These are phyloP conservation scores for Chironomus tentans DNA, from an alignment of 2,888 invertebrate species.

Conservation along the genomic window DNA sequence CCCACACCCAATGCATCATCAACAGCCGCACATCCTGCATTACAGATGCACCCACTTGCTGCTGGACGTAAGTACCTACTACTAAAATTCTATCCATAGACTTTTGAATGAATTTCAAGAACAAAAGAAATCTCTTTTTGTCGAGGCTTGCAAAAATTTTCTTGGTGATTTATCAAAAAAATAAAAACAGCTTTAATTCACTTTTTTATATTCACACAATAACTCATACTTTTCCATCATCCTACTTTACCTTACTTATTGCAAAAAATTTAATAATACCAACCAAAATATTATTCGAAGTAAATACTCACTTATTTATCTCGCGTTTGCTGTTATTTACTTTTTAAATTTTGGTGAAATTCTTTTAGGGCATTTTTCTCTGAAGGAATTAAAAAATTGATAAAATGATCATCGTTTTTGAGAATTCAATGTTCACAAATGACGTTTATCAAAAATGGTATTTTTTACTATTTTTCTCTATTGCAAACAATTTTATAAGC, in stretches of 20 bases:
- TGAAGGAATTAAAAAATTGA: too few relatives aligned
- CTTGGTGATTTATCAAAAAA: background rate
- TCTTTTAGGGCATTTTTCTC: background rate
- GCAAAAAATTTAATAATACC: background rate
- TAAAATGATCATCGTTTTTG: too few relatives aligned
- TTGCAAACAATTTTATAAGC: too few relatives aligned
- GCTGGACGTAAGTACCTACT: constrained; percentile 86
- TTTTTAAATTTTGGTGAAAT: background rate
- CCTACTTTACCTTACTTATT: background rate
- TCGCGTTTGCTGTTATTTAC: background rate
- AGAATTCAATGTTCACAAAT: too few relatives aligned
- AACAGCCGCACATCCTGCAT: constrained; percentile 95
- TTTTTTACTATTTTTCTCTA: too few relatives aligned
- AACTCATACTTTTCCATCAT: background rate
- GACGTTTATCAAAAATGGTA: too few relatives aligned
- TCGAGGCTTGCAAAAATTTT: background rate
- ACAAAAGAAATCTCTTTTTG: background rate
- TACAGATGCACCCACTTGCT: constrained; percentile 95
- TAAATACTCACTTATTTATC: background rate
- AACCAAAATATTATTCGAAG: background rate
- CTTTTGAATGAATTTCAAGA: background rate
- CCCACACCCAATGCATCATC: constrained; percentile 96
- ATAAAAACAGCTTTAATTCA: background rate
- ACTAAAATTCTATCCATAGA: background rate
- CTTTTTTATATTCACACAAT: background rate